Conservation (phyloP, 2,888 invertebrate species). For the Clivina fossor region DNA sequence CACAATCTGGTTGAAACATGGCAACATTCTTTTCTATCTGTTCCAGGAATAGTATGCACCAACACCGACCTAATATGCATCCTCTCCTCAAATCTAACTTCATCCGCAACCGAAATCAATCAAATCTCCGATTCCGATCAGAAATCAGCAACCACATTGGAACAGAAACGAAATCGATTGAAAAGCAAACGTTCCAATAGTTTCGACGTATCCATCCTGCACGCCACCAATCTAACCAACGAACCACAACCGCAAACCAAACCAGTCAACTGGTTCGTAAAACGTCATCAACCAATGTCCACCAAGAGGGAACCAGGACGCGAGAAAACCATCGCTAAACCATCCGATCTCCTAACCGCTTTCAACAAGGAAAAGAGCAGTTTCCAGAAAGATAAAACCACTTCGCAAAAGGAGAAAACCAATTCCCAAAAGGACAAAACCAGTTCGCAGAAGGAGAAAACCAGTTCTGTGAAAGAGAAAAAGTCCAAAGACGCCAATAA, state of each 20-base stretch:
- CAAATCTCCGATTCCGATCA: constrained; percentile 47
- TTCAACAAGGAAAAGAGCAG: constrained; percentile 62
- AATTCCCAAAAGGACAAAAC: constrained; percentile 43
- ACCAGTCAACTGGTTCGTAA: constrained; percentile 74
- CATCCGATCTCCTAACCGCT: constrained; percentile 61
- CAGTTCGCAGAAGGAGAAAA: constrained; percentile 42
- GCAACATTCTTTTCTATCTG: too few species aligned
- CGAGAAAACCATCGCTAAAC: constrained; percentile 47
- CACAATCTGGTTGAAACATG: too few species aligned
- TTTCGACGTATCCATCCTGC: constrained; percentile 77
- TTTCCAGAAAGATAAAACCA: constrained; percentile 23
- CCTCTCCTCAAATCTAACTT: constrained; percentile 74
- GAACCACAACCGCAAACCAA: constrained; percentile 43
- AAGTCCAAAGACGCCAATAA: constrained; percentile 51
- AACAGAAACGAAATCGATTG: constrained; percentile 61
- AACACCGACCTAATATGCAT: constrained; percentile 80
- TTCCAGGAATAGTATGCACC: constrained; percentile 74
- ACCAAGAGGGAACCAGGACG: constrained; percentile 57
- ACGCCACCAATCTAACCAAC: constrained; percentile 57
- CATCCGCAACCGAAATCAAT: constrained; percentile 79
- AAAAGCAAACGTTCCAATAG: constrained; percentile 80
- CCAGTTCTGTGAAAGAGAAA: constrained; percentile 40
- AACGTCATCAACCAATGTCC: constrained; percentile 75
- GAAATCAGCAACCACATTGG: constrained; percentile 43
- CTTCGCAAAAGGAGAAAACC: constrained; percentile 36